Evolutionary conservation across 2,888 invertebrate species (phyloP), one percentile per base, ranked within the genome.

Genomic region (Chrysolina haemoptera): DNA sequence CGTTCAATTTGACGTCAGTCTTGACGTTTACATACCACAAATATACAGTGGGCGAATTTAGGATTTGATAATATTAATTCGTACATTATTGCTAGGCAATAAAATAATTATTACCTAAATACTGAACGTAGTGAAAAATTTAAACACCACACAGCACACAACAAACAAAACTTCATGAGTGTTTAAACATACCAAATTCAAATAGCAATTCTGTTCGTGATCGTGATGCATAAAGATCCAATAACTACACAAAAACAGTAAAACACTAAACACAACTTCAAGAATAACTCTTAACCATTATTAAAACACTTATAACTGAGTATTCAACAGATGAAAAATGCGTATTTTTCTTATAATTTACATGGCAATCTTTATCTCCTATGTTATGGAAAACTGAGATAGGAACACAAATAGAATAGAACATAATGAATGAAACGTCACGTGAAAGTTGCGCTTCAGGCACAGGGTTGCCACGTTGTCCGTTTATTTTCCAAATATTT

Each of bases 11-110:
- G 85, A 85, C 85, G 85, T 85, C 85, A 85, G 77, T 78, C 80
- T 84, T 84, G 83, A 84, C 84, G 84, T 84, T 85, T 85, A 81
- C 84, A 85, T 85, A 85, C 85, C 85, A 83, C 74, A 79, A 77
- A 76, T 72, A 78, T 75, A 80, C 79, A 82, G 84, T 84, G 84
- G 84, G 84, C 83, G 84, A 83, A 76, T 76, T 77, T 77, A 77
- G 78, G 77, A 79, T 78, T 46, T 63, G 14, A 59, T 67, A 71
- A 63, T 12, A 14, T 46, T 46, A 12, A n/a, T 46, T 46, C 14
- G 46, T 1, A 46, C 2, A 46, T 46, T 14, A 46, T 46, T 46
- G 3, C 46, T n/a, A n/a, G 35, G n/a, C 35, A 27, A 59, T n/a
- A 22, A 59, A 59, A 35, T 9, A 50, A 14, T 35, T 35, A 35